Conservation (phyloP, 2,888 invertebrate species). For the Cephus spinipes region DNA sequence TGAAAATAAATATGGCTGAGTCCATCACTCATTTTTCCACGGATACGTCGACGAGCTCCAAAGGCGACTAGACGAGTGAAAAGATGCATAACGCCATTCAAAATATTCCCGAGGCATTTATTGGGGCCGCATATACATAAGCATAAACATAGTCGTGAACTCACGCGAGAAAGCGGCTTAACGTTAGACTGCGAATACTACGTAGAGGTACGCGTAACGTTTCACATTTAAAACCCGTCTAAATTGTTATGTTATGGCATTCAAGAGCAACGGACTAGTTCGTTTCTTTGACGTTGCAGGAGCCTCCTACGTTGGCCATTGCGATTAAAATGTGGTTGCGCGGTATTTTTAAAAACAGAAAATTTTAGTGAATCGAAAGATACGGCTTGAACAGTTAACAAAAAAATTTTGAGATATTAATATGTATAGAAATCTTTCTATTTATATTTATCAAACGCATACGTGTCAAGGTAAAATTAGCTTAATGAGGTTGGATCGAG, state of each 20-base stretch:
- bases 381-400: neutral
- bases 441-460: neutral
- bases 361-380: neutral
- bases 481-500: neutral
- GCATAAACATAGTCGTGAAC: neutral
- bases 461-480: neutral
- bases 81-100: slow-evolving; percentile 14
- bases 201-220: neutral
- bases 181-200: neutral
- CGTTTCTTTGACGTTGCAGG: neutral
- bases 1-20: neutral
- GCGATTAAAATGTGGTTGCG: neutral
- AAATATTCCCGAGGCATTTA: slow-evolving; percentile 7
- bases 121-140: neutral
- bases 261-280: neutral
- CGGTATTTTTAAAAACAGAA: neutral
- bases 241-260: neutral
- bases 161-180: neutral
- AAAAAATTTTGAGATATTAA: neutral
- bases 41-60: neutral
- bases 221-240: neutral
- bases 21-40: slow-evolving; percentile 1
- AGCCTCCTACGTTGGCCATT: neutral
- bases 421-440: neutral
- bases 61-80: slow-evolving; percentile 9